Evolutionary conservation across 2,797 vertebrate genomes (phyloP).

Genomic region (Gastrophryne carolinensis): DNA sequence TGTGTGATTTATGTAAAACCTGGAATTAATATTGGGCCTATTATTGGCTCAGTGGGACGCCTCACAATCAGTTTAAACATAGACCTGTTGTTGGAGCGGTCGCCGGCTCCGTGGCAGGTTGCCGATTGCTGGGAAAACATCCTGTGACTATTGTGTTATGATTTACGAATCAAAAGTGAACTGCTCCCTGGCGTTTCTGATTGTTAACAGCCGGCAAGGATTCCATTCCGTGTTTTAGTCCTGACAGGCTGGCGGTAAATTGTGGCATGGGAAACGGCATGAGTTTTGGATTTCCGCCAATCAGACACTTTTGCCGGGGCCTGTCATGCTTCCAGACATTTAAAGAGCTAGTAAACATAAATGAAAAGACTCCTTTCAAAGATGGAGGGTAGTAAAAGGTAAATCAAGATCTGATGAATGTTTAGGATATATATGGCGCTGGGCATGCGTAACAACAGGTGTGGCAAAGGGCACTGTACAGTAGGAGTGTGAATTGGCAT

Average conservation of each 20-base stretch:
- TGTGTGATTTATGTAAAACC: conserved; percentile 42
- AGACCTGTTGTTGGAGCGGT: conserved; percentile 38
- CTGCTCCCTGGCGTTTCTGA: neutral
- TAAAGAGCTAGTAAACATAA: neutral
- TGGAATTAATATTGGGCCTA: conserved; percentile 33
- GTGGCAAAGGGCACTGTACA: neutral
- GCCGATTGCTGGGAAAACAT: conserved; percentile 23
- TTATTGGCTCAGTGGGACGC: conserved; percentile 35
- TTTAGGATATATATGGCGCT: neutral
- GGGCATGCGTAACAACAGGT: neutral
- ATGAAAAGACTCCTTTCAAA: neutral
- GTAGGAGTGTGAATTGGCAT: no score
- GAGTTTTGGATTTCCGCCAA: conserved; percentile 20
- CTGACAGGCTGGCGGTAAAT: no score
- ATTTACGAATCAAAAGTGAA: conserved; percentile 10
- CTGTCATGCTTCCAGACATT: neutral
- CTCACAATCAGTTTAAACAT: conserved; percentile 28
- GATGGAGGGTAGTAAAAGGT: neutral
- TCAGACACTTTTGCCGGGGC: neutral
- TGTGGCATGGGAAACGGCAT: no score
- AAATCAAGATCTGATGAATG: neutral
- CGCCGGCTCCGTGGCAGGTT: conserved; percentile 19
- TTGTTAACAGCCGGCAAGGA: neutral
- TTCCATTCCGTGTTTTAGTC: neutral
- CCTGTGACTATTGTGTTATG: neutral